Base-by-base conservation (phyloP, 2,113 vertebrate genomes). In the Podarcis cretensis region DNA sequence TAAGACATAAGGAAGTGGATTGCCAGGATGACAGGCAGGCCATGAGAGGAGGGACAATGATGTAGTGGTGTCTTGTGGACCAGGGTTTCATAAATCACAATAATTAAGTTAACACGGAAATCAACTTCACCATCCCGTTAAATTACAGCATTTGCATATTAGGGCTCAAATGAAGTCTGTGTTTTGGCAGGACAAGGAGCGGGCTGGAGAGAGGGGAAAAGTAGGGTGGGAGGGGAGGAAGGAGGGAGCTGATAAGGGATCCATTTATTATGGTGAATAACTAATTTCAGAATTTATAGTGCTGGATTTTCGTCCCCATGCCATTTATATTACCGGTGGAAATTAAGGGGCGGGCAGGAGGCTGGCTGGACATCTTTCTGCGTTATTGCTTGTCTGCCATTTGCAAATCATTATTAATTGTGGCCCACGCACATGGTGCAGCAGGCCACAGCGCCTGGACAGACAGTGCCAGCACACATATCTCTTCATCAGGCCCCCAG, bases 371-470 rank as follows among this genome's bases (percentile, higher is more conserved):
- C 97, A 98, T 98, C 97, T 96, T 98, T 97, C 97, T 97, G 96
- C 96, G 97, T 98, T 98, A 98, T 98, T 98, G 97, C 97, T 97
- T 97, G 96, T 98, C 97, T 98, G 97, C 97, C 98, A 98, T 98
- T 98, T 98, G 96, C 97, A 98, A 98, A 98, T 98, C 97, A 98
- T 98, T 98, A 98, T 98, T 98, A 98, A 98, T 98, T 98, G 97
- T 97, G 95, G 97, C 96, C 95, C 91, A 90, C 94, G 97, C 96
- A 94, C 95, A 94, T 95, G 96, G 96, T 96, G 78, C 96, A 94
- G 97, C 88, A 96, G 97, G 97, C 96, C 96, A 97, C 90, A 93
- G 94, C 94, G 97, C 95, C 95, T 94, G 96, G 96, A 96, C 96
- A 96, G 96, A 93, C 95, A 74, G 95, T 96, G 96, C 97, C 97